Evolutionary conservation across 2,888 invertebrate genomes (phyloP), one percentile per base, ranked within the genome.

Genomic region (Nasonia oneida): DNA sequence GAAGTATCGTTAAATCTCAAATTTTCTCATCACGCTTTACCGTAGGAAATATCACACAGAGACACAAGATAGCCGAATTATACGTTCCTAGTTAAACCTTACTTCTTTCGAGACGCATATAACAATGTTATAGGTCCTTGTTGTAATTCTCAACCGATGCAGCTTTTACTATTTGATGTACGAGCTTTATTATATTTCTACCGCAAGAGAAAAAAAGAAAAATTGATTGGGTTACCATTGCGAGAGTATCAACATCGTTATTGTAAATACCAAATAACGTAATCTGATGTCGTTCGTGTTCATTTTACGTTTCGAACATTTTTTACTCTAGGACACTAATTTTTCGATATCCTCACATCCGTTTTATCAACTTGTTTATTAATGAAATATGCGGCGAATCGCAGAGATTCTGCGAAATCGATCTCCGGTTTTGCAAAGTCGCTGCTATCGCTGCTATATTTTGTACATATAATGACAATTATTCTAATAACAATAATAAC

Each of bases 191-290:
- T 77, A 12, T 50, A 71, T 42, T 75, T 76, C 23, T 50, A 42
- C 37, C 47, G 73, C 47, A 23, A 53, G 64, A 70, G 8, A 70
- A 77, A 79, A 64, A 10, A 80, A 80, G 23, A 81, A 53, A 53
- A 76, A 64, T 81, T 86, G 84, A 84, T 84, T 84, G 79, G 84
- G 86, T 84, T 86, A 84, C 81, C 81, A 84, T 82, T 79, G 84
- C 86, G 81, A 84, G 84, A 84, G 37, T 79, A 75, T 75, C n/a
- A 57, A 79, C 67, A 86, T 76, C 77, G 79, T 86, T 84, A 70
- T 78, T 86, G 86, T 86, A 84, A 81, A 86, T 86, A 86, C 81
- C 75, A 86, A 86, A 86, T 84, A 81, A 79, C 70, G 50, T 75
- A 75, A 82, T 84, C 77, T 23, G 57, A 86, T 74, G 79, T 79